Conservation (phyloP, 2,888 invertebrate genomes). For the Acronicta leporina region DNA sequence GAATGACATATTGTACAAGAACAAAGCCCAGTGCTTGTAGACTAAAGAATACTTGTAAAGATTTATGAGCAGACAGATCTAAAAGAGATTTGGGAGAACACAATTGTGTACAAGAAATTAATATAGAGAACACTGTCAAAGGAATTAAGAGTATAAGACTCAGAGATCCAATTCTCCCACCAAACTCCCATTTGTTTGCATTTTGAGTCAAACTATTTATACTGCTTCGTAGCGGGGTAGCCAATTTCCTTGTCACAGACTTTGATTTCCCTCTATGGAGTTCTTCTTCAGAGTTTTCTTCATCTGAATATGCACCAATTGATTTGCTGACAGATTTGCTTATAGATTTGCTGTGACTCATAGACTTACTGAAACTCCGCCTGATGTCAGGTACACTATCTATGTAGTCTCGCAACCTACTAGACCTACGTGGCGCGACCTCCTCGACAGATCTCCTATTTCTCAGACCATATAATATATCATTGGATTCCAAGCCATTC, state of each 20-base stretch:
- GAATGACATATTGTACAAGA: slow-evolving; percentile 77
- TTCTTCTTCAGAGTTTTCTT: slow-evolving; percentile 77
- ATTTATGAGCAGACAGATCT: slow-evolving; percentile 67
- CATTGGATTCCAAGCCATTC: slow-evolving; percentile 72
- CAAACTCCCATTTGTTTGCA: slow-evolving; percentile 79
- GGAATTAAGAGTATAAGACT: slow-evolving; percentile 75
- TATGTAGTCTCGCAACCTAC: slow-evolving; percentile 72
- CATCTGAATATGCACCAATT: slow-evolving; percentile 78
- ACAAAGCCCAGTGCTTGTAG: slow-evolving; percentile 71
- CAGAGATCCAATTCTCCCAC: slow-evolving; percentile 75
- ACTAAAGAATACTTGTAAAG: slow-evolving; percentile 69
- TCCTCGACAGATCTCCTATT: slow-evolving; percentile 75
- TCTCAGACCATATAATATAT: slow-evolving; percentile 71
- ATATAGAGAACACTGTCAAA: slow-evolving; percentile 71
- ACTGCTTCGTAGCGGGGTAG: slow-evolving; percentile 79
- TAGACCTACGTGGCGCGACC: slow-evolving; percentile 73
- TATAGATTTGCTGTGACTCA: slow-evolving; percentile 71
- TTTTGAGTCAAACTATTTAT: slow-evolving; percentile 64
- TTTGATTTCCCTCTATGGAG: slow-evolving; percentile 65
- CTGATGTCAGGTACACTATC: slow-evolving; percentile 74
- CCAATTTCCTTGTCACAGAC: slow-evolving; percentile 76
- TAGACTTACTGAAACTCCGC: slow-evolving; percentile 77
- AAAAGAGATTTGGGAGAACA: slow-evolving; percentile 72
- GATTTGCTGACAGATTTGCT: slow-evolving; percentile 82
- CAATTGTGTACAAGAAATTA: slow-evolving; percentile 74